Evolutionary conservation across 2,113 vertebrate species (phyloP).

Genomic region (Salvelinus namaycush): DNA sequence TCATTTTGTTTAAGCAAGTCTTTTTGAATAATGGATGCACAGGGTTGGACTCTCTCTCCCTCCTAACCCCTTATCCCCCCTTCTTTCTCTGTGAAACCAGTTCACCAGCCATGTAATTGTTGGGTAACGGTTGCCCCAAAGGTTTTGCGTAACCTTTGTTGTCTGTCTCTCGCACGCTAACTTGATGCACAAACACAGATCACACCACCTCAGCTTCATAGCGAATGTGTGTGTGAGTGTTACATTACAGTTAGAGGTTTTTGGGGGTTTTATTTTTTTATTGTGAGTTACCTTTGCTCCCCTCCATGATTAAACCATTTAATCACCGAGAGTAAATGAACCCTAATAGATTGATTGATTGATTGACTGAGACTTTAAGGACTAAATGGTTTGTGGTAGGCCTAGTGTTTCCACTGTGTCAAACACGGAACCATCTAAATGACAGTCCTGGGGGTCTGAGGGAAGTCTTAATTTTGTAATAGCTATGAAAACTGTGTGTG

Average conservation of each 20-base stretch:
- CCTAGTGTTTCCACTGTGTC: slow-evolving; percentile 39
- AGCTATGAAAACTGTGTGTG: slow-evolving; percentile 49
- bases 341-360: slow-evolving; percentile 25
- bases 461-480: slow-evolving; percentile 73
- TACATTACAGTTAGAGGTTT: background rate
- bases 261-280: background rate
- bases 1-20: no score
- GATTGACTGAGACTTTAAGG: slow-evolving; percentile 44
- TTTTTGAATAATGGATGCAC: no score
- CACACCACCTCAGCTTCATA: background rate
- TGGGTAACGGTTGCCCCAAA: slow-evolving; percentile 7
- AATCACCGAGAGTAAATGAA: background rate
- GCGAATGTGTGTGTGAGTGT: background rate
- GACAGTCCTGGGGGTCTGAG: slow-evolving; percentile 58
- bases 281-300: background rate
- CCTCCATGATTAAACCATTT: background rate
- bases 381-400: slow-evolving; percentile 37
- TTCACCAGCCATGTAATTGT: slow-evolving; percentile 6
- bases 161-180: slow-evolving; percentile 4
- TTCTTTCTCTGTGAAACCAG: slow-evolving; percentile 11
- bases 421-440: slow-evolving; percentile 48
- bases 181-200: background rate
- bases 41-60: background rate
- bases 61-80: background rate
- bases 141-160: slow-evolving; percentile 12